phyloP scores from a whole-genome alignment of 1,140 invertebrate genomes.

The Harlomillsia oculata region DNA sequence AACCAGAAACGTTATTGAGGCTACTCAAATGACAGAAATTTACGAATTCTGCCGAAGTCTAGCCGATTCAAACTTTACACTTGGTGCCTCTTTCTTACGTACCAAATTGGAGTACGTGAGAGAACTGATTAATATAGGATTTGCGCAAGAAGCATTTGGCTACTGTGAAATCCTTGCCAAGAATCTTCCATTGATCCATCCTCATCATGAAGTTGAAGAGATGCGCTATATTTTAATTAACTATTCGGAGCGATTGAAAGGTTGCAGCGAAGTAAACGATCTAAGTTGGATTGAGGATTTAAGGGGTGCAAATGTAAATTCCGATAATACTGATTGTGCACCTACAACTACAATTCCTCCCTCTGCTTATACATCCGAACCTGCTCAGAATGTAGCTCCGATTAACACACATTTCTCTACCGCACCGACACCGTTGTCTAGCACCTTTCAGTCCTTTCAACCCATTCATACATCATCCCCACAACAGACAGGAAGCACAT shows the following conservation, averaged over 20 bases:
- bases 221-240: neutral
- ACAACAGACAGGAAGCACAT: too few relatives aligned
- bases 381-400: too few relatives aligned
- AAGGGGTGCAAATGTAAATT: too few relatives aligned
- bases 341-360: too few relatives aligned
- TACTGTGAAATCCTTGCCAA: slow-evolving; percentile 71
- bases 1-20: slow-evolving; percentile 44
- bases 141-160: slow-evolving; percentile 62
- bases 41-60: slow-evolving; percentile 85
- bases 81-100: slow-evolving; percentile 24
- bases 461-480: too few relatives aligned
- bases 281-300: too few relatives aligned
- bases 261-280: neutral
- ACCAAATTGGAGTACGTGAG: slow-evolving; percentile 53
- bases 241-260: slow-evolving; percentile 15
- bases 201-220: neutral
- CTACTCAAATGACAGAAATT: slow-evolving; percentile 86
- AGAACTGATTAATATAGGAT: slow-evolving; percentile 66
- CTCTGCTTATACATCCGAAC: too few relatives aligned
- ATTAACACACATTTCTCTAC: too few relatives aligned
- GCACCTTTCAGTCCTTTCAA: too few relatives aligned
- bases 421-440: too few relatives aligned
- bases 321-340: too few relatives aligned
- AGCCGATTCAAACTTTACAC: slow-evolving; percentile 49
- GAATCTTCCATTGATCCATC: slow-evolving; percentile 4